Conservation (phyloP, 2,113 vertebrate genomes). For the Sander vitreus region DNA sequence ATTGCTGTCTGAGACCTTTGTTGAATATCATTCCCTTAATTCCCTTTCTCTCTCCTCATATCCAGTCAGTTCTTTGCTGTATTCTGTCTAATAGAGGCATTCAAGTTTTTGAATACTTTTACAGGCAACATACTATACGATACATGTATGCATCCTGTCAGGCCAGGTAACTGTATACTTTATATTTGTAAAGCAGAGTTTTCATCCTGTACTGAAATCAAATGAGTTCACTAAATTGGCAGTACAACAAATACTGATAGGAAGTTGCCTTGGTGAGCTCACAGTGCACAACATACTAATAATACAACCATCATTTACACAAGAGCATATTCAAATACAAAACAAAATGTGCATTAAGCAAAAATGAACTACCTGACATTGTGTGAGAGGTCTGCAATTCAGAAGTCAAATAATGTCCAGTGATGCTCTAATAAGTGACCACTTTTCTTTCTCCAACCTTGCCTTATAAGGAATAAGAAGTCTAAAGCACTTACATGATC, state of each 20-base stretch:
- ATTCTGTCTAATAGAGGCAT: too few relatives aligned
- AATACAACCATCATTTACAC: not conserved
- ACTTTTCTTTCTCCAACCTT: not conserved
- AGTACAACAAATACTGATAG: not conserved
- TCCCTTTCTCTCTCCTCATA: too few relatives aligned
- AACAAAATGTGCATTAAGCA: not conserved
- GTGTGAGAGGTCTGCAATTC: not conserved
- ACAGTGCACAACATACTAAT: not conserved
- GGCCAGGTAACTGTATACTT: not conserved
- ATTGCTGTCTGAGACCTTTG: too few relatives aligned
- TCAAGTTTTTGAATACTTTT: too few relatives aligned
- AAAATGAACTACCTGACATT: not conserved
- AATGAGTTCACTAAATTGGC: not conserved
- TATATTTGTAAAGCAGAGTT: not conserved
- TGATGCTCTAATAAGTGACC: not conserved
- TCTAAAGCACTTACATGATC: not conserved
- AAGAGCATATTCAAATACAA: not conserved
- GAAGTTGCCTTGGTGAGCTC: not conserved
- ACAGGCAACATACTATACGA: not conserved
- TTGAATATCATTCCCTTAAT: too few relatives aligned
- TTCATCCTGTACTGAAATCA: not conserved
- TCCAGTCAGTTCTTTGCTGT: too few relatives aligned
- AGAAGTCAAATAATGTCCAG: not conserved
- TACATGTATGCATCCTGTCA: not conserved
- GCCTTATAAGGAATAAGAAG: not conserved